Percentiles rank a stretch among this genome's conserved stretches.
Conservation (phyloP, 2,113 vertebrate species). For the Polyodon spathula region DNA sequence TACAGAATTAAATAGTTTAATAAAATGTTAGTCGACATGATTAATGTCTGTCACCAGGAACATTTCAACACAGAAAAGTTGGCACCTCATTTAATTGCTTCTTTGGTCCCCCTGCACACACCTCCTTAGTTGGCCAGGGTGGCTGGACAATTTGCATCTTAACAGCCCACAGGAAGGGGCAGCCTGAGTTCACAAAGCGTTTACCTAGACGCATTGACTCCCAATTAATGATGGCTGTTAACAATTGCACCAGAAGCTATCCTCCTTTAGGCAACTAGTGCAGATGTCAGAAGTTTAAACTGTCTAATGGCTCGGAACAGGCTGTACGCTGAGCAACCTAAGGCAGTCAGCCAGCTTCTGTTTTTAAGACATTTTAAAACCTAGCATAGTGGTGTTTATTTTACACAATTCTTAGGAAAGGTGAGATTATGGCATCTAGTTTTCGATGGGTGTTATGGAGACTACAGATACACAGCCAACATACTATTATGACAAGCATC, state of each 20-base stretch:
- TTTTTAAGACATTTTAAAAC: too few species aligned
- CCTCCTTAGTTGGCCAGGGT: slow-evolving; percentile 9
- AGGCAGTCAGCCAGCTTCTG: too few species aligned
- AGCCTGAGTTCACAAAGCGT: slow-evolving; percentile 25
- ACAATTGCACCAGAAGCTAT: slow-evolving; percentile 20
- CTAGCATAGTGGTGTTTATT: too few species aligned
- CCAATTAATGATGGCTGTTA: slow-evolving; percentile 28
- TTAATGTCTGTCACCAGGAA: neutral
- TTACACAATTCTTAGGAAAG: too few species aligned
- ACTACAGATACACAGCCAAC: too few species aligned
- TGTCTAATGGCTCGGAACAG: too few species aligned
- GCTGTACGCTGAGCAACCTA: too few species aligned
- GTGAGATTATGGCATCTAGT: too few species aligned
- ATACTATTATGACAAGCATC: too few species aligned
- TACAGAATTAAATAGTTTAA: too few species aligned
- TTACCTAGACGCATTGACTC: slow-evolving; percentile 31
- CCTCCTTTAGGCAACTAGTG: slow-evolving; percentile 11
- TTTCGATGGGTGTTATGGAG: too few species aligned
- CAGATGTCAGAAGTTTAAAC: too few species aligned
- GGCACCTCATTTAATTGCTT: neutral
- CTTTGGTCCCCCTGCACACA: slow-evolving; percentile 9
- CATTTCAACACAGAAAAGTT: neutral
- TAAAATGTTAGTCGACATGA: neutral
- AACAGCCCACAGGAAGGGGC: slow-evolving; percentile 23
- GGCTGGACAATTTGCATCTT: slow-evolving; percentile 27